phyloP scores from a whole-genome alignment of 2,888 invertebrate species.

The Adela reaumurella region DNA sequence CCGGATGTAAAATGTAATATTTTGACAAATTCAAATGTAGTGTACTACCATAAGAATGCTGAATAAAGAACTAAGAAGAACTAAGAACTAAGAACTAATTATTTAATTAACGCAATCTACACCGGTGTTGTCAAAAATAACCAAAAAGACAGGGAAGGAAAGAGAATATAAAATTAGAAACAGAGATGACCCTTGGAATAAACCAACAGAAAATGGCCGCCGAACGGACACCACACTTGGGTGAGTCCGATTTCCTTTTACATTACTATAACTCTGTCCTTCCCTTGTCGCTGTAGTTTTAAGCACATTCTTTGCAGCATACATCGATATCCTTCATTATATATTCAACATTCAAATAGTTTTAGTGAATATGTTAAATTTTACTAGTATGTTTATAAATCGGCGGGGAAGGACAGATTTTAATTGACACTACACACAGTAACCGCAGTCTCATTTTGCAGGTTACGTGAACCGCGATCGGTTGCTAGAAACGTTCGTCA shows the following conservation, averaged over 20 bases:
- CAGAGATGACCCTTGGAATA: neutral
- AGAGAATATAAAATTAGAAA: slow-evolving; percentile 6
- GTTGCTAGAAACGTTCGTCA: slow-evolving; percentile 7
- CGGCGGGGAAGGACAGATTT: slow-evolving; percentile 50
- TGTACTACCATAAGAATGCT: no score
- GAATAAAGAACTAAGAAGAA: no score
- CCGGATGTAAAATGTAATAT: no score
- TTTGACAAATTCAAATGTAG: no score
- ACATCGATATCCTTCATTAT: slow-evolving; percentile 22
- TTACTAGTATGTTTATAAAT: no score
- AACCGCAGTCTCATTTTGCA: no score
- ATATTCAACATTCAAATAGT: no score
- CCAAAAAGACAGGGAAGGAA: slow-evolving; percentile 9
- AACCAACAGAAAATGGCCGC: slow-evolving; percentile 47
- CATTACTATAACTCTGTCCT: slow-evolving; percentile 54
- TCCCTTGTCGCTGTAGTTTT: slow-evolving; percentile 42
- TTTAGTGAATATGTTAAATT: slow-evolving; percentile 19
- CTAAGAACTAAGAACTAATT: no score
- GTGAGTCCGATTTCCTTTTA: slow-evolving; percentile 28
- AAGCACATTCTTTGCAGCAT: neutral
- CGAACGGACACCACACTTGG: slow-evolving; percentile 21
- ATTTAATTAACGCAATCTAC: no score
- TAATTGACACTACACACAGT: slow-evolving; percentile 7
- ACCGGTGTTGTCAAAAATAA: no score
- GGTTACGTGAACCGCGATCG: slow-evolving; percentile 28